Evolutionary conservation across 2,888 invertebrate species (phyloP), one percentile per base, ranked within the genome.

Genomic region (Sceliomorpha sp.): DNA sequence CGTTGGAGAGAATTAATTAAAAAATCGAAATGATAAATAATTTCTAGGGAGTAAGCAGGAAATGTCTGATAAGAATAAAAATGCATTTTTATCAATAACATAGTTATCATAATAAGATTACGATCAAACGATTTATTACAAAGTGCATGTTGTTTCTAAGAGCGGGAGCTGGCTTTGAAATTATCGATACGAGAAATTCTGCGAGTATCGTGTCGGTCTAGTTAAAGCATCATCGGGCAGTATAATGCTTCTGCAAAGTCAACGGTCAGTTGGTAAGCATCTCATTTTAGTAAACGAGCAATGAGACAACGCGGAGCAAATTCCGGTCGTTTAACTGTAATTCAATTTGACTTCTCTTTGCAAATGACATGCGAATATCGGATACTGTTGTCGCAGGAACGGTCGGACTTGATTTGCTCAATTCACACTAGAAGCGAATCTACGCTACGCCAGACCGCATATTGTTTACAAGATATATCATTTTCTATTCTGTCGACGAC

Each of bases 341-440:
- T 67, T 59, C 53, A 53, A 67, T 67, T 67, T 67, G 51, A 67
- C 53, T 66, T 56, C 64, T 64, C 66, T 66, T 53, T 67, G 53
- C 53, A n/a, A 67, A 42, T 59, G 66, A 59, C 53, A 42, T 55
- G 42, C 42, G 59, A 67, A 58, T 59, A 53, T 67, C 51, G 66
- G 48, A 32, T 27, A 48, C 42, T 47, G 58, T 66, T 66, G 58
- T 59, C 44, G 44, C 17, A 13, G 31, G 14, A 12, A 39, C 32
- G 36, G 45, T 17, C 45, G 55, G 31, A 34, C 51, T 36, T 51
- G 51, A 66, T n/a, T 66, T 66, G 66, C 47, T 39, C 58, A 37
- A 58, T 58, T 64, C 64, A 55, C 50, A 42, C 45, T 32, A 15
- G 36, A 36, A 26, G 39, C 14, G 32, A 64, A 56, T 44, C 64